Conservation (phyloP, 2,113 vertebrate genomes). For the Neolamprologus hecqui region DNA sequence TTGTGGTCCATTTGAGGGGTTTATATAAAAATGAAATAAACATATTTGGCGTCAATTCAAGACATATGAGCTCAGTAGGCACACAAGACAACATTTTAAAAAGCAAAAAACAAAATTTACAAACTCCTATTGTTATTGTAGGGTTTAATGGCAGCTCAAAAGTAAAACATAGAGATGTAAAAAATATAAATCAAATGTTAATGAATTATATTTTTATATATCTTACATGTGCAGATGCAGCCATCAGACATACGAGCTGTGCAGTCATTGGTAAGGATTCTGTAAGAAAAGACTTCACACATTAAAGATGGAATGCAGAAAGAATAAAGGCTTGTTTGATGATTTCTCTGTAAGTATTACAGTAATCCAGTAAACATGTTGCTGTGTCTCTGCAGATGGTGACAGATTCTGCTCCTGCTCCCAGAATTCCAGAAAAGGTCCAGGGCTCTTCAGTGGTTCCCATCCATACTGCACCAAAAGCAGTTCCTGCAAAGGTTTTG, state of each 20-base stretch:
- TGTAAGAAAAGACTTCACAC: background rate
- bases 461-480: conserved; percentile 11
- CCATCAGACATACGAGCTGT: conserved; percentile 45
- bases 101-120: background rate
- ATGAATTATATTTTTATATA: background rate
- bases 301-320: background rate
- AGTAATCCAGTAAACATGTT: background rate
- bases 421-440: conserved; percentile 22
- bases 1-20: background rate
- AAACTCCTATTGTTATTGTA: background rate
- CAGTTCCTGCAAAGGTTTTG: conserved; percentile 69
- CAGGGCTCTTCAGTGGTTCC: conserved; percentile 49
- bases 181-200: background rate
- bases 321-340: background rate
- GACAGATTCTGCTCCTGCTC: background rate
- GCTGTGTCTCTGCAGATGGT: background rate
- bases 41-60: background rate
- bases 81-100: background rate
- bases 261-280: conserved; percentile 71
- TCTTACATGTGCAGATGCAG: conserved; percentile 66
- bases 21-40: background rate
- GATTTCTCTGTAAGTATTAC: background rate
- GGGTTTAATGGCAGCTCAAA: background rate
- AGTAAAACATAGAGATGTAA: background rate
- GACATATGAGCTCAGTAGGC: background rate